Evolutionary conservation across 2,113 vertebrate species (phyloP), one percentile per base, ranked within the genome.

Genomic region (Ceyx cyanopectus): DNA sequence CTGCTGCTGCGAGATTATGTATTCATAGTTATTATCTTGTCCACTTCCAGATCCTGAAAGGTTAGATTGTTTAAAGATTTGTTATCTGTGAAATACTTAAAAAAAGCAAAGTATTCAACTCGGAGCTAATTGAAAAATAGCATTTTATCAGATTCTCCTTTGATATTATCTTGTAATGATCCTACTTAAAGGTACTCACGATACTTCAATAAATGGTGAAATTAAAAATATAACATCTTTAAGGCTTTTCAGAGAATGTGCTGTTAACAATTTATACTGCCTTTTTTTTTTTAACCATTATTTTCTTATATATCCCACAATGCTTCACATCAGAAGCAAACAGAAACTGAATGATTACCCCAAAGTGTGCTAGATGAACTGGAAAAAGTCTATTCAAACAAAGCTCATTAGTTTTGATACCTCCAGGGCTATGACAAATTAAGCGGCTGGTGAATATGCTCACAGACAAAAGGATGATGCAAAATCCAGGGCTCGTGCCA

Each of bases 361-460:
- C 98, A 98, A 98, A 98, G 98, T 98, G 98, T 98, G 98, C 98
- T 98, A 98, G 98, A 98, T 98, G 98, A 98, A 98, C 98, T 98
- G 98, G 98, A 98, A 98, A 98, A 98, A 98, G 98, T 98, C 98
- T 98, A 98, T 98, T 98, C 98, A 98, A 98, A 98, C 98, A 98
- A 98, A 98, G 98, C 98, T 98, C 98, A 98, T 98, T 98, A 98
- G 98, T 98, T 98, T 98, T 98, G 97, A 98, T 98, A 98, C 98
- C 98, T 98, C 98, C 98, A 97, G 98, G 98, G 98, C 98, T 97
- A 97, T 98, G 98, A 98, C 98, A 98, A 98, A 98, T 98, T 98
- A 98, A 98, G 98, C 93, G 96, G 97, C 97, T 98, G 97, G 97
- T 97, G 97, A 98, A 98, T 97, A 98, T 95, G 97, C 97, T 97